Percentiles rank a stretch among this genome's conserved stretches.
Conservation (phyloP, 2,888 invertebrate species). For the Perdita meconis region DNA sequence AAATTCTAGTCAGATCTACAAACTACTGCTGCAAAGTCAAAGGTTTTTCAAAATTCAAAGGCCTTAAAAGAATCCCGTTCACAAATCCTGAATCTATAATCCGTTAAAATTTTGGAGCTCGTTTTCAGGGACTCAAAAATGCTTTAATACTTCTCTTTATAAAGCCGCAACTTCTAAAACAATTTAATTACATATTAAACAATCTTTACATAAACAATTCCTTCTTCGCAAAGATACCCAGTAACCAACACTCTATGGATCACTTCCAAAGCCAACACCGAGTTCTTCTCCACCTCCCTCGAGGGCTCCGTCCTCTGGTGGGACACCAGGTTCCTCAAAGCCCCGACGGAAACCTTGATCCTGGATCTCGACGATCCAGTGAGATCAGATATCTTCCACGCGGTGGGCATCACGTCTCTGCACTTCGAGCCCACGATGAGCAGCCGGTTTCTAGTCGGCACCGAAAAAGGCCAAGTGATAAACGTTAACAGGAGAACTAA, state of each 20-base stretch:
- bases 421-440: constrained; percentile 93
- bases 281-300: constrained; percentile 96
- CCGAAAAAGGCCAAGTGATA: constrained; percentile 88
- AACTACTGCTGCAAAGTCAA: too few relatives aligned
- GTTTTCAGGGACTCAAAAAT: too few relatives aligned
- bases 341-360: constrained; percentile 89
- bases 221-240: constrained; percentile 53
- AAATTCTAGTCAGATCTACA: too few relatives aligned
- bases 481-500: constrained; percentile 88
- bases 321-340: constrained; percentile 91
- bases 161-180: too few relatives aligned
- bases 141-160: too few relatives aligned
- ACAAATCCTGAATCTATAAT: too few relatives aligned
- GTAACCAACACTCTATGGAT: constrained; percentile 90
- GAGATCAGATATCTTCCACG: constrained; percentile 86
- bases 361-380: constrained; percentile 89
- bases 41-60: too few relatives aligned
- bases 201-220: too few relatives aligned
- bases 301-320: constrained; percentile 96
- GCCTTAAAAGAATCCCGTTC: too few relatives aligned
- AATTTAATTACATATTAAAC: too few relatives aligned
- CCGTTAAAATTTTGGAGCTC: too few relatives aligned
- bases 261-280: constrained; percentile 95
- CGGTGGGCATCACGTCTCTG: constrained; percentile 90
- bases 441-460: constrained; percentile 90